These are phyloP conservation scores for Bolinopsis microptera DNA, from an alignment of 37 sponge, comb jelly and placozoan species.

Conservation along the genomic window DNA sequence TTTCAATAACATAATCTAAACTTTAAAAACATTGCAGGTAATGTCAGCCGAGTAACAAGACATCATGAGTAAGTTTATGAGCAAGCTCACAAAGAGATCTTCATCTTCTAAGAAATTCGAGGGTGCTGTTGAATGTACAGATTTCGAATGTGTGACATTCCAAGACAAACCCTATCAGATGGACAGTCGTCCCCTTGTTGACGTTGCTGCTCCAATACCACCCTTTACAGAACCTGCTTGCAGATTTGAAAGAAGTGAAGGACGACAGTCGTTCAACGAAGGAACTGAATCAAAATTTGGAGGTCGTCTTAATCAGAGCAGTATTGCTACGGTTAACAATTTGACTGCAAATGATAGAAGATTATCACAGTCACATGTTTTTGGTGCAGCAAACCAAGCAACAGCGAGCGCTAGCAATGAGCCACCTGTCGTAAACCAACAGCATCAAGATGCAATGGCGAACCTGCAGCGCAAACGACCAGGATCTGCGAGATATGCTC, in stretches of 20 bases:
- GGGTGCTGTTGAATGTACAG: slow-evolving; percentile 53
- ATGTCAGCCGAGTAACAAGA: background rate
- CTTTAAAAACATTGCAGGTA: background rate
- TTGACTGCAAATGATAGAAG: background rate
- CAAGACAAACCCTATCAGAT: slow-evolving; percentile 61
- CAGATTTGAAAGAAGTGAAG: slow-evolving; percentile 38
- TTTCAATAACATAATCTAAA: no score
- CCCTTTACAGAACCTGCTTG: no score
- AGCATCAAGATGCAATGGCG: background rate
- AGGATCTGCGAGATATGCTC: slow-evolving; percentile 33
- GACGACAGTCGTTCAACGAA: slow-evolving; percentile 40
- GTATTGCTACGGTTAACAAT: slow-evolving; percentile 43
- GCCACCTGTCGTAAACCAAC: background rate
- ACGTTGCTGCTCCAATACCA: background rate
- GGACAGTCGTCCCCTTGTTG: background rate
- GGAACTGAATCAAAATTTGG: background rate
- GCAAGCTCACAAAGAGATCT: slow-evolving; percentile 3
- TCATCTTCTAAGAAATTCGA: background rate
- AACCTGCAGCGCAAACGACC: slow-evolving; percentile 60
- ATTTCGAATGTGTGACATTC: slow-evolving; percentile 55
- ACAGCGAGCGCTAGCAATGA: background rate
- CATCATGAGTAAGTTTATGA: slow-evolving; percentile 56
- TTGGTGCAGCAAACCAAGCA: background rate
- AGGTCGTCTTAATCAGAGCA: slow-evolving; percentile 1
- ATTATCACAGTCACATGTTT: slow-evolving; percentile 45